Conservation (phyloP, 2,113 vertebrate genomes). For the Melozone crissalis region DNA sequence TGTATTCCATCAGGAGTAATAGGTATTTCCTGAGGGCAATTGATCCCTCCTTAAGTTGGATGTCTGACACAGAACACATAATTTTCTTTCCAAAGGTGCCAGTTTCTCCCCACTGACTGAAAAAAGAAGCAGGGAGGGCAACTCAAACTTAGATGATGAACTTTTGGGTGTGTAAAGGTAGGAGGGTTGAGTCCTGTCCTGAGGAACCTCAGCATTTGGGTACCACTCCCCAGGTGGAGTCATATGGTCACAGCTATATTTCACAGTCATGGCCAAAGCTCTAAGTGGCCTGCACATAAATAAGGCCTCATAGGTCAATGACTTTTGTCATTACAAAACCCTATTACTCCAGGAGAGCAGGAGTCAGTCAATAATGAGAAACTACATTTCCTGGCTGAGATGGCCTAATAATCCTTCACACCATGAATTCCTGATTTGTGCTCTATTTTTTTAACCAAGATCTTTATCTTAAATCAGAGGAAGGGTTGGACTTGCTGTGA, state of each 20-base stretch:
- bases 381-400: neutral
- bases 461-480: neutral
- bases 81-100: constrained; percentile 2
- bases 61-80: neutral
- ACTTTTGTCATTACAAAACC: neutral
- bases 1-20: neutral
- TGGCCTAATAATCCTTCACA: neutral
- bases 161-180: neutral
- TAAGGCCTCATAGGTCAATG: neutral
- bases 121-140: neutral
- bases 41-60: neutral
- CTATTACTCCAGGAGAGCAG: neutral
- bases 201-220: neutral
- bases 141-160: neutral
- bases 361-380: constrained; percentile 37
- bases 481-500: neutral
- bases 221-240: neutral
- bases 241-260: neutral
- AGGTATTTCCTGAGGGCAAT: constrained; percentile 23
- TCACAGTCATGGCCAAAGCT: neutral
- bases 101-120: neutral
- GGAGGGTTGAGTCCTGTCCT: neutral
- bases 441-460: neutral
- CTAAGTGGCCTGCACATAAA: neutral
- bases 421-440: neutral